These are phyloP conservation scores for Schlechtendalia chinensis DNA, from an alignment of 1,140 invertebrate species.

Conservation along the genomic window DNA sequence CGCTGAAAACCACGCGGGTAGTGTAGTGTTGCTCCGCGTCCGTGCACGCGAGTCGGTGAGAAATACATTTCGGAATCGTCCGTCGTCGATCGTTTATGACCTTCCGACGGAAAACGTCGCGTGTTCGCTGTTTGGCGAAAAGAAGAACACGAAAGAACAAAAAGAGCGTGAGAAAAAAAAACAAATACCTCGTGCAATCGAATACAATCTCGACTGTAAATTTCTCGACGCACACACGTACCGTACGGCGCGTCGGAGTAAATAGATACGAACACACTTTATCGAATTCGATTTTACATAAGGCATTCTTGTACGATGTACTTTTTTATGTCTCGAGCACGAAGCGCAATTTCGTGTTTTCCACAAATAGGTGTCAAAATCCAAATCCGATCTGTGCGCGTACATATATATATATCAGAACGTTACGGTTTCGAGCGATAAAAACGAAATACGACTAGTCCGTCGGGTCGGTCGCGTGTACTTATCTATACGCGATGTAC, in stretches of 20 bases:
- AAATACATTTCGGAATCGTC: no score
- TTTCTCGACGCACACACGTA: background rate
- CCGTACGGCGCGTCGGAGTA: background rate
- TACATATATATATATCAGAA: background rate
- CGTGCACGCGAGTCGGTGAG: no score
- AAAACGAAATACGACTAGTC: no score
- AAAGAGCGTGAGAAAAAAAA: background rate
- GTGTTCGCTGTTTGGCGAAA: no score
- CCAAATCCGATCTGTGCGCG: constrained; percentile 3
- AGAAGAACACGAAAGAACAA: background rate
- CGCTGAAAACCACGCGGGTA: no score
- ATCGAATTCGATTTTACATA: constrained; percentile 33
- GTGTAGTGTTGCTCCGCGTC: no score
- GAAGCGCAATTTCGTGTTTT: constrained; percentile 8
- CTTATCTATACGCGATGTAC: no score
- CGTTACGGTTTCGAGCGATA: background rate
- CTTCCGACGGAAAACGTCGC: no score
- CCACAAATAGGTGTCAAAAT: background rate
- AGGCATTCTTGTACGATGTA: background rate
- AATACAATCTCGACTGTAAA: constrained; percentile 40
- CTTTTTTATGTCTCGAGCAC: no score
- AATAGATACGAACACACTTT: constrained; percentile 13
- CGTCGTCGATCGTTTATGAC: no score
- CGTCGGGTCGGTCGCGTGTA: no score
- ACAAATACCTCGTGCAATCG: background rate